These are phyloP conservation scores for Phoxinus phoxinus DNA, from an alignment of 2,113 vertebrate genomes.

Conservation along the genomic window DNA sequence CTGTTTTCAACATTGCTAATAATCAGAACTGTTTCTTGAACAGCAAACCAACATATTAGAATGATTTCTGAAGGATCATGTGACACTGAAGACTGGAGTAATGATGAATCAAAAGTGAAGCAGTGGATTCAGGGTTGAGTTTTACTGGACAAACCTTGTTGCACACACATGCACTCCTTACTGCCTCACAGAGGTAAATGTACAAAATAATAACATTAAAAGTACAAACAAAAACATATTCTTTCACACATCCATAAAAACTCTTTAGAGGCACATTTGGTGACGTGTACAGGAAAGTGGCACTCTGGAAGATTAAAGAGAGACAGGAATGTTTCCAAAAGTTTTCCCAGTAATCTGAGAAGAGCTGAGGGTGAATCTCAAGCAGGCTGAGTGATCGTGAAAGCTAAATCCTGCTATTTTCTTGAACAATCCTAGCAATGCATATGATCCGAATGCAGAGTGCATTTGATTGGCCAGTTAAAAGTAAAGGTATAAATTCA, in stretches of 20 bases:
- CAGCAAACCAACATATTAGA: too few species aligned
- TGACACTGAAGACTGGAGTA: too few species aligned
- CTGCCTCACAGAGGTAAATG: constrained; percentile 38
- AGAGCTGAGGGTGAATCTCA: not conserved
- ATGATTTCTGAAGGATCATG: too few species aligned
- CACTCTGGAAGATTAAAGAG: constrained; percentile 7
- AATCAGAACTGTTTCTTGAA: too few species aligned
- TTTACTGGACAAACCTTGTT: constrained; percentile 20
- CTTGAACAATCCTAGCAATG: not conserved
- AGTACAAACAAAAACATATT: not conserved
- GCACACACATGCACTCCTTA: not conserved
- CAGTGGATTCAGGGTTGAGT: not conserved
- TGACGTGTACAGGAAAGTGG: not conserved
- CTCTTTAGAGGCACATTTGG: constrained; percentile 24
- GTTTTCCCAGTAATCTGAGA: not conserved
- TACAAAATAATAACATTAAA: not conserved
- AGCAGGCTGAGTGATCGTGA: not conserved
- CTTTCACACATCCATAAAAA: constrained; percentile 8
- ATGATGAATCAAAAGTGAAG: not conserved
- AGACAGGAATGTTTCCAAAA: not conserved
- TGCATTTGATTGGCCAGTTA: constrained; percentile 7
- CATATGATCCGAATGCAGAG: not conserved
- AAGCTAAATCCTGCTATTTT: not conserved
- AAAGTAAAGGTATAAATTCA: not conserved
- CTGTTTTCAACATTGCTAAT: too few species aligned